Evolutionary conservation across 2,797 vertebrate genomes (phyloP), one percentile per base, ranked within the genome.

Genomic region (Sebastes itinus): DNA sequence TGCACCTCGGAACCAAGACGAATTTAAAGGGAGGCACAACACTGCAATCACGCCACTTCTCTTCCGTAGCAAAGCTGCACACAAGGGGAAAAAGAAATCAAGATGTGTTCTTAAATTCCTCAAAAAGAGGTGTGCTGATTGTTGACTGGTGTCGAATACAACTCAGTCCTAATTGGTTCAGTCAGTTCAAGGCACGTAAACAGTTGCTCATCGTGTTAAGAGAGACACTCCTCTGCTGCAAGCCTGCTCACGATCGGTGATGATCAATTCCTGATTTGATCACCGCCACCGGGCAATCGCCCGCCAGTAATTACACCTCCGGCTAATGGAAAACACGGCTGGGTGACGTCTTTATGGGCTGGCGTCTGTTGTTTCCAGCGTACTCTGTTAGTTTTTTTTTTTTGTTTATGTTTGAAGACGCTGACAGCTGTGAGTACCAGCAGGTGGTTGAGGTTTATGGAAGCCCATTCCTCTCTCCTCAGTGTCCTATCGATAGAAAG

Each of bases 401-500:
- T 52, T 35, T 82, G 81, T 84, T 82, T 49, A 68, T 85, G 35
- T 83, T 42, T 77, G 38, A 64, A 69, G 83, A 77, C 7, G 33
- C 60, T 79, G 81, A 82, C 80, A 78, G 81, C 79, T 82, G 87
- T 89, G 89, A 83, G 78, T 70, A 84, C 22, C 72, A 78, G 83
- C 62, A 86, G 73, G 86, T 75, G 84, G 42, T 46, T 71, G n/a
- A 80, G 49, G 78, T 76, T 49, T 79, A 88, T 77, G 64, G 85
- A 87, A 87, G 80, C 28, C 67, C 72, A 56, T 93, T 83, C 66
- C 38, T 79, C 60, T 82, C 74, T 82, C 78, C 64, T 85, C 78
- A 11, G 74, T 55, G 78, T 72, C 90, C 81, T 75, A 87, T 92
- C 60, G 66, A 91, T 89, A 69, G 86, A 82, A 80, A 80, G 80